phyloP scores from a whole-genome alignment of 2,888 invertebrate species.

The Conus canariensis region DNA sequence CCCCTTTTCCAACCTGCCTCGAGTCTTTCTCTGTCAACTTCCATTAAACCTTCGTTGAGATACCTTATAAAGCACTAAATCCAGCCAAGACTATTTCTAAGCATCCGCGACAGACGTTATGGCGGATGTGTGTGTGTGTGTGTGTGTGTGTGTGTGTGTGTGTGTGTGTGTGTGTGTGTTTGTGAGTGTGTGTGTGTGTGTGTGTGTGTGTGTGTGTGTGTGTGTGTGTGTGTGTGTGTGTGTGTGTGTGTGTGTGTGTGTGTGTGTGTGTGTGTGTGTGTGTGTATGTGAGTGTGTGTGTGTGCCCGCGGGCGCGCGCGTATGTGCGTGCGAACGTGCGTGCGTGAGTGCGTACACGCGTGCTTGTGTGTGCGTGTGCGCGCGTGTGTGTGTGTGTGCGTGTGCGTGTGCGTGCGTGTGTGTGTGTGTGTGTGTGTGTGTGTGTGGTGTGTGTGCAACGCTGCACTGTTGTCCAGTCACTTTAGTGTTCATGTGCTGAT shows the following conservation, averaged over 20 bases:
- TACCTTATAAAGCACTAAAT: too few species aligned
- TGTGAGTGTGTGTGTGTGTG: not conserved
- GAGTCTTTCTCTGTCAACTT: too few species aligned
- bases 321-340: not conserved
- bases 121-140: conserved; percentile 21
- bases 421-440: not conserved
- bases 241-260: not conserved
- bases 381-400: not conserved
- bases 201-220: not conserved
- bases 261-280: conserved; percentile 21
- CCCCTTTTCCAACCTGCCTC: too few species aligned
- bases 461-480: not conserved
- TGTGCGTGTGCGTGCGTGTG: not conserved
- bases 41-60: too few species aligned
- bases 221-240: not conserved
- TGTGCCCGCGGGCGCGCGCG: not conserved
- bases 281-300: conserved; percentile 4
- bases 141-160: conserved; percentile 21
- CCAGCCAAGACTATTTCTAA: too few species aligned
- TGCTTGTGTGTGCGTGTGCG: not conserved
- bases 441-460: not conserved
- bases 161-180: conserved; percentile 6
- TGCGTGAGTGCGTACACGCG: not conserved
- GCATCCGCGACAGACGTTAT: not conserved
- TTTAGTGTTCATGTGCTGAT: too few species aligned